Percentiles rank a stretch among this genome's conserved stretches.
These are phyloP conservation scores for Notoglanidium macrostoma DNA, from an alignment of 2,797 vertebrate species.

Conservation along the genomic window DNA sequence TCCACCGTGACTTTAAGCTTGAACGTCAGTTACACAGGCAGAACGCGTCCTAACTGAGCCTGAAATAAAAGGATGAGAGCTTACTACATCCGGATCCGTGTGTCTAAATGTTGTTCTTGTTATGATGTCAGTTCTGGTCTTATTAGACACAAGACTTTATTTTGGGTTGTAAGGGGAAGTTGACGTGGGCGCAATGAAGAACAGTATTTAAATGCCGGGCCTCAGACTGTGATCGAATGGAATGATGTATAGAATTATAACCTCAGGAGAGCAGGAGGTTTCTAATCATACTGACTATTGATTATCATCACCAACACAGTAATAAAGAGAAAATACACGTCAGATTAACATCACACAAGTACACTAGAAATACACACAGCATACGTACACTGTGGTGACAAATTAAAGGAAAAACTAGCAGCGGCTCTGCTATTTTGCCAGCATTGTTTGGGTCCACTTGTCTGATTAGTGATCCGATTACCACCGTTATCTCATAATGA, in stretches of 20 bases:
- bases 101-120: not conserved
- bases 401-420: not conserved
- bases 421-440: not conserved
- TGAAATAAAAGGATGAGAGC: too few relatives aligned
- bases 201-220: not conserved
- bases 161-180: not conserved
- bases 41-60: not conserved
- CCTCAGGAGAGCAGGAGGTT: not conserved
- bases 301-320: not conserved
- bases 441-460: not conserved
- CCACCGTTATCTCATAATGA: not conserved
- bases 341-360: conserved; percentile 5
- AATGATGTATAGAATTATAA: not conserved
- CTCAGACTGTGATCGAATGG: not conserved
- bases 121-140: not conserved
- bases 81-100: not conserved
- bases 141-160: not conserved
- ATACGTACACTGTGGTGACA: not conserved
- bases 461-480: not conserved
- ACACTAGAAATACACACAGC: not conserved
- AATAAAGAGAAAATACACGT: not conserved
- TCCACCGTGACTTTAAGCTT: not conserved
- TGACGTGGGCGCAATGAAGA: not conserved
- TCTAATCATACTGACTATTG: not conserved
- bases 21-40: not conserved